These are phyloP conservation scores for Nothocercus julius DNA, from an alignment of 2,113 vertebrate genomes.

Conservation along the genomic window DNA sequence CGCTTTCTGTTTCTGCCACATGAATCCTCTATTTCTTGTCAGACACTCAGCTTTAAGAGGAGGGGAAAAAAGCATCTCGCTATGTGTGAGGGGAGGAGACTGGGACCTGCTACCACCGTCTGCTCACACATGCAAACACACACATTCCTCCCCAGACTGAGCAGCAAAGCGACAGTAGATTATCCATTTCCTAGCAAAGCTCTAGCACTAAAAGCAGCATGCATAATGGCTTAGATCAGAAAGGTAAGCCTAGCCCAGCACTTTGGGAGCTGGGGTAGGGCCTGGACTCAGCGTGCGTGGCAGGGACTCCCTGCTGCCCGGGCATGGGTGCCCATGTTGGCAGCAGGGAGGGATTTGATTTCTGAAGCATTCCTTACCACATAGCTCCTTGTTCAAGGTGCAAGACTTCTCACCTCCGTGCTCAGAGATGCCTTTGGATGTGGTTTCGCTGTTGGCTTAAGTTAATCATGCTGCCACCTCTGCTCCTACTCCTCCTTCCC, in stretches of 20 bases:
- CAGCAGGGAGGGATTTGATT: neutral
- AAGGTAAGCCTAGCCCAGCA: neutral
- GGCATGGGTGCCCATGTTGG: too few species aligned
- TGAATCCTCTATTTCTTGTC: slow-evolving; percentile 53
- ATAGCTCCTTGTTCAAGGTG: neutral
- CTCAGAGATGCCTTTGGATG: neutral
- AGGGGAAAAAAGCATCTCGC: slow-evolving; percentile 47
- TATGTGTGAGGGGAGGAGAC: neutral
- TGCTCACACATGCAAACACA: neutral
- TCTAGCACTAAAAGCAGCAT: neutral
- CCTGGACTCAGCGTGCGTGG: neutral
- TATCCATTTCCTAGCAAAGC: neutral
- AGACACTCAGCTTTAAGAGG: neutral
- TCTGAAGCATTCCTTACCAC: neutral
- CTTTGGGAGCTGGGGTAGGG: neutral
- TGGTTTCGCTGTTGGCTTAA: neutral
- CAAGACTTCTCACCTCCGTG: neutral
- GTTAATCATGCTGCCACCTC: neutral
- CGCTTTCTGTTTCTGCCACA: slow-evolving; percentile 24
- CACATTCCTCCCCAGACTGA: neutral
- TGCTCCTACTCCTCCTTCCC: neutral
- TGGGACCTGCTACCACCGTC: neutral
- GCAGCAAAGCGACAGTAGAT: neutral
- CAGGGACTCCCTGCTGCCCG: neutral
- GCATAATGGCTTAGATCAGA: neutral